phyloP scores from a whole-genome alignment of 1,140 invertebrate species.

The Pogonomyrmex californicus region DNA sequence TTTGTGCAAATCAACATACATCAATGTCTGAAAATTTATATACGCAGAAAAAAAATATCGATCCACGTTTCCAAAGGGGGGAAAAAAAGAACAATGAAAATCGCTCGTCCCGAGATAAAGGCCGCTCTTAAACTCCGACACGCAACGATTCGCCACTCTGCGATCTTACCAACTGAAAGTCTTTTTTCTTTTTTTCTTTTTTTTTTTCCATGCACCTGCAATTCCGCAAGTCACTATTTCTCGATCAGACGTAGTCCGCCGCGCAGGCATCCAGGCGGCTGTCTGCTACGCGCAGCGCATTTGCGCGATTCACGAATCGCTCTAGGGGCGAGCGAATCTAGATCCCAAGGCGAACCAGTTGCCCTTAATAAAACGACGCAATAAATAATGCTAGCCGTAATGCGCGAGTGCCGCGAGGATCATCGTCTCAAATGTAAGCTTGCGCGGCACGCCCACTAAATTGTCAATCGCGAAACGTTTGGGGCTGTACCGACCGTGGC shows the following conservation, averaged over 20 bases:
- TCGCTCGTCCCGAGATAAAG: conserved; percentile 3
- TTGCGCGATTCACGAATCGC: conserved; percentile 54
- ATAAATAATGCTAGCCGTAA: conserved; percentile 72
- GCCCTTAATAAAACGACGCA: conserved; percentile 68
- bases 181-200: not conserved
- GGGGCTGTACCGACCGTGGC: conserved; percentile 7
- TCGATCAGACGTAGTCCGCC: conserved; percentile 12
- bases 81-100: not conserved
- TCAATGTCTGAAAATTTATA: not conserved
- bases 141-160: not conserved
- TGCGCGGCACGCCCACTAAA: conserved; percentile 68
- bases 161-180: conserved; percentile 27
- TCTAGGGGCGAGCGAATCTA: conserved; percentile 61
- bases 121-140: not conserved
- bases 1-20: too few relatives aligned
- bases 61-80: not conserved
- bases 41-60: not conserved
- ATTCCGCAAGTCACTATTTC: conserved; percentile 47
- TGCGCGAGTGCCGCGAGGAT: conserved; percentile 65
- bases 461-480: conserved; percentile 56
- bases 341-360: conserved; percentile 75
- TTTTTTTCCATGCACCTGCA: conserved; percentile 18
- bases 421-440: conserved; percentile 69
- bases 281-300: conserved; percentile 29
- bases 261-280: conserved; percentile 19